phyloP scores from a whole-genome alignment of 2,797 vertebrate species.

The Scolopax bukidnonensis region DNA sequence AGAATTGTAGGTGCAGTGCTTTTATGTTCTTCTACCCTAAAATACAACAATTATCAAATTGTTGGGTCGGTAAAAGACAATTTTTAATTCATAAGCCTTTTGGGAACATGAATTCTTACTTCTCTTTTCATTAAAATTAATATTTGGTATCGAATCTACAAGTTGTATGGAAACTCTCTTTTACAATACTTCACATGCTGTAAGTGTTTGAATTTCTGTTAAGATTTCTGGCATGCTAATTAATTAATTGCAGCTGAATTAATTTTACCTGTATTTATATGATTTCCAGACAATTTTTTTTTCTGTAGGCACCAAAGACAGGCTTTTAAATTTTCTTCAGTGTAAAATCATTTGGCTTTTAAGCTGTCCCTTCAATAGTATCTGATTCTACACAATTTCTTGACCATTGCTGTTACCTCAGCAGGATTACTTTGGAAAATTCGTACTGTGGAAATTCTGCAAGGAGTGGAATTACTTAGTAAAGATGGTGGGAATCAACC shows the following conservation, averaged over 20 bases:
- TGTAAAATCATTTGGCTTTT: background rate
- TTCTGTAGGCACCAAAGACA: background rate
- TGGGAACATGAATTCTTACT: background rate
- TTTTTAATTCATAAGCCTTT: background rate
- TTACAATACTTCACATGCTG: background rate
- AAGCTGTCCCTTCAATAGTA: background rate
- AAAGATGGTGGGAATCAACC: background rate
- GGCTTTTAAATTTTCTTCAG: background rate
- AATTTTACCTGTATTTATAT: background rate
- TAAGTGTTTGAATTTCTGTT: background rate
- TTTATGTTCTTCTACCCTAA: background rate
- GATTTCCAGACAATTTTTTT: background rate
- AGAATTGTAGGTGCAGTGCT: background rate
- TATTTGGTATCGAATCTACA: background rate
- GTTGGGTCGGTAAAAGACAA: background rate
- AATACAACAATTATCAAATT: background rate
- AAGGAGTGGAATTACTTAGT: background rate
- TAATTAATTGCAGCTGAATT: background rate
- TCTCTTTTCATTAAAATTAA: background rate
- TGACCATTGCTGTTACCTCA: background rate
- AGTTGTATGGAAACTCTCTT: background rate
- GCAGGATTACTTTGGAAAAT: background rate
- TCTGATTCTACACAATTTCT: background rate
- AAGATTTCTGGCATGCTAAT: background rate
- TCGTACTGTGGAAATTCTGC: background rate